Evolutionary conservation across 2,797 vertebrate genomes (phyloP).

Genomic region (Trachurus trachurus): DNA sequence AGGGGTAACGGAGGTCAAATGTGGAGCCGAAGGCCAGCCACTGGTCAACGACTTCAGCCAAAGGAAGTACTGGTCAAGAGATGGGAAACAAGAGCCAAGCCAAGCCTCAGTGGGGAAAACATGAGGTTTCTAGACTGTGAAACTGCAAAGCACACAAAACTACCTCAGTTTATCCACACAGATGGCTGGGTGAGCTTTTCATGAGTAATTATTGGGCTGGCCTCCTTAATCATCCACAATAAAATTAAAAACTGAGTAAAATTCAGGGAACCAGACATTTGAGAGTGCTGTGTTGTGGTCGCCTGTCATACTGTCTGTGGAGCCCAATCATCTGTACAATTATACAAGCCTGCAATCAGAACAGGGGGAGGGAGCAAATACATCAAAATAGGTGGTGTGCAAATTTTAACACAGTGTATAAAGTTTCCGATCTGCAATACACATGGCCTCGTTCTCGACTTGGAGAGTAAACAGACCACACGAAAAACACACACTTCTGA

Average conservation of each 20-base stretch:
- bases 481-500: constrained; percentile 77
- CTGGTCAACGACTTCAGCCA: constrained; percentile 83
- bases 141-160: constrained; percentile 83
- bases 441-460: constrained; percentile 67
- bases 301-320: constrained; percentile 73
- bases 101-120: constrained; percentile 82
- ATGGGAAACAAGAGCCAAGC: constrained; percentile 73
- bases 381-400: constrained; percentile 78
- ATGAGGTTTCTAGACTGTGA: constrained; percentile 83
- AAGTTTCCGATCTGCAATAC: constrained; percentile 77
- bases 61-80: constrained; percentile 85
- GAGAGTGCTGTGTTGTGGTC: constrained; percentile 80
- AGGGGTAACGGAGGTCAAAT: constrained; percentile 83
- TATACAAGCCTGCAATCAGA: constrained; percentile 79
- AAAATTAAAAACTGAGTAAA: constrained; percentile 82
- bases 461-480: constrained; percentile 81
- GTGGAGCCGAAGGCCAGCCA: constrained; percentile 79
- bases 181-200: constrained; percentile 82
- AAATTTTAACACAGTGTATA: constrained; percentile 76
- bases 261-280: constrained; percentile 76
- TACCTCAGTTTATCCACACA: constrained; percentile 84
- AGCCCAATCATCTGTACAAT: constrained; percentile 79
- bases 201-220: constrained; percentile 84
- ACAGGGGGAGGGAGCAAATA: constrained; percentile 60
- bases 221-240: constrained; percentile 84